Conservation (phyloP, 2,797 vertebrate genomes). For the Austrolebias charrua region DNA sequence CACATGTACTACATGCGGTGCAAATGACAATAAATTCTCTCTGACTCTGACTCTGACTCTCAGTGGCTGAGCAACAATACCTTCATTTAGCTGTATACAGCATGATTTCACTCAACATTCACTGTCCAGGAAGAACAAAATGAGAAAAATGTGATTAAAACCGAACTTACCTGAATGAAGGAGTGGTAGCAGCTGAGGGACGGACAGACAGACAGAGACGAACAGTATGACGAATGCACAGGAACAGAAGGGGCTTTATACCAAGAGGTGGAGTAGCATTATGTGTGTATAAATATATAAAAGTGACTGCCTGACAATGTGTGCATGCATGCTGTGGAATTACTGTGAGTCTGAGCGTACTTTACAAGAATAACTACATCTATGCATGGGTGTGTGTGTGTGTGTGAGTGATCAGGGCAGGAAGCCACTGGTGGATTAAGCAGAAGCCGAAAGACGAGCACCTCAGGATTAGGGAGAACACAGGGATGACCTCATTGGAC, state of each 20-base stretch:
- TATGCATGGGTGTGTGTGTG: conserved; percentile 27
- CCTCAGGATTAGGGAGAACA: conserved; percentile 76
- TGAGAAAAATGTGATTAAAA: not conserved
- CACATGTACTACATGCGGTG: too few species aligned
- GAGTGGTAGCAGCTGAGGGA: conserved; percentile 28
- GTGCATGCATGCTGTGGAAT: conserved; percentile 52
- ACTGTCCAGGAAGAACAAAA: not conserved
- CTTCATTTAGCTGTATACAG: not conserved
- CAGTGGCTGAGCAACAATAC: not conserved
- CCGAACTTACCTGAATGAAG: conserved; percentile 59
- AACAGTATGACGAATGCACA: conserved; percentile 45
- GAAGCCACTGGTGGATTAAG: conserved; percentile 75
- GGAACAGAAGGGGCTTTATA: conserved; percentile 72
- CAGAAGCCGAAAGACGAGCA: conserved; percentile 77
- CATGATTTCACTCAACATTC: not conserved
- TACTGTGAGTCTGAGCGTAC: conserved; percentile 49
- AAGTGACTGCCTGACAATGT: conserved; percentile 28
- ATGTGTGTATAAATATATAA: conserved; percentile 17
- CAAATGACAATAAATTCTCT: too few species aligned
- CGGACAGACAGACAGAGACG: conserved; percentile 30
- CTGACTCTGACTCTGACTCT: too few species aligned
- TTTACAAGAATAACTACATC: conserved; percentile 70
- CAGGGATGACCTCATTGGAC: conserved; percentile 79
- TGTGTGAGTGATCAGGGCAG: conserved; percentile 46
- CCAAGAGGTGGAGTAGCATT: conserved; percentile 28